Evolutionary conservation across 2,113 vertebrate species (phyloP), one percentile per base, ranked within the genome.

Genomic region (Parotia lawesii): DNA sequence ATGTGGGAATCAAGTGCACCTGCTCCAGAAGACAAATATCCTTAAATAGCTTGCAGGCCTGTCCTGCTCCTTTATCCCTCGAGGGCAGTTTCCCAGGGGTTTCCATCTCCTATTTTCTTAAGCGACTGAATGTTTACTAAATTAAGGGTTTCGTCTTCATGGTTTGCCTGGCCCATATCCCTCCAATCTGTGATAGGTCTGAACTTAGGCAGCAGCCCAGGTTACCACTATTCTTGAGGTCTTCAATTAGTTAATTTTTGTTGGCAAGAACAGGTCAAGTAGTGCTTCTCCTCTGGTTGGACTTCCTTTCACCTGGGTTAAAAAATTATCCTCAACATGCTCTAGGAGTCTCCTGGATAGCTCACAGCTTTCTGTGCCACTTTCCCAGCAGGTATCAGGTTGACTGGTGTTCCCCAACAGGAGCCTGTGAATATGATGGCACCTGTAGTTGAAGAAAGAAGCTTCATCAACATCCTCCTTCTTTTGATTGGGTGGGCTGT

Each of bases 401-500:
- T 72, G 61, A 29, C 0, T 48, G 42, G 40, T 23, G 4, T 6
- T 15, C 5, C 6, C 23, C 11, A 38, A 23, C 6, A 79, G 42
- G 18, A 57, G 2, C 17, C 17, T 64, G 9, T 3, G 7, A 54
- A 9, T 11, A 11, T 15, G 24, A 67, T 48, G 40, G 33, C 66
- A 45, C 18, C 37, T 16, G 18, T 9, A 61, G n/a, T 0, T 61
- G 29, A 35, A 80, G 22, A 14, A 67, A 42, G 35, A 61, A 54
- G 2, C 3, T 70, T 82, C 11, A 5, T 33, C 38, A 53, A 4
- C 47, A 61, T 6, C 9, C 15, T 12, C 6, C 14, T 65, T 7
- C 35, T 8, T 40, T 57, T 35, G 21, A 23, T 18, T 4, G 2
- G 7, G 29, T 1, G 1, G 29, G 6, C 22, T 57, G 6, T 40